A percentile compares a stretch with the other conserved stretches of the same genome.
phyloP scores from a whole-genome alignment of 2,797 vertebrate genomes.

The Percopsis omiscomaycus region DNA sequence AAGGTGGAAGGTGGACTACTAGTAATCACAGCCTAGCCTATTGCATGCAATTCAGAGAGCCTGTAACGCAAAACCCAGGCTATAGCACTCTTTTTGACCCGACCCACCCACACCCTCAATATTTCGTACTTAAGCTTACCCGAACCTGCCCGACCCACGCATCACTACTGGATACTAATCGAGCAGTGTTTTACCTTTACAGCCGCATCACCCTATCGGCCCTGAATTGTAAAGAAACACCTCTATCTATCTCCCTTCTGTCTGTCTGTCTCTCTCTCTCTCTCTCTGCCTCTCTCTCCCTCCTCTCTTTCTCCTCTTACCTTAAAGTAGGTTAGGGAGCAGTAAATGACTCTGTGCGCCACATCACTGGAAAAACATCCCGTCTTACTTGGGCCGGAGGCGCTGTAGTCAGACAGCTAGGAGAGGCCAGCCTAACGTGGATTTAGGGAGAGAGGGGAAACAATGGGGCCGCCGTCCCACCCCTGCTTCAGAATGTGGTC shows the following conservation, averaged over 20 bases:
- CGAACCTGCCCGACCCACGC: no score
- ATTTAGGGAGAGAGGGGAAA: slow-evolving; percentile 46
- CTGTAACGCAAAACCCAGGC: no score
- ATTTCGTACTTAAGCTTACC: no score
- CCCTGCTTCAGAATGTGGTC: slow-evolving; percentile 35
- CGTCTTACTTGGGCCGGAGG: slow-evolving; percentile 22
- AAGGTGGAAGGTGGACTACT: no score
- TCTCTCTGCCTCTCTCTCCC: neutral
- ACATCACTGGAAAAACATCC: slow-evolving; percentile 28
- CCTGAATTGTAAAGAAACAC: neutral
- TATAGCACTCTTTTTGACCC: no score
- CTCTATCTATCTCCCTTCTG: neutral
- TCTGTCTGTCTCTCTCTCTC: slow-evolving; percentile 6
- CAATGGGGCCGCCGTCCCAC: slow-evolving; percentile 32
- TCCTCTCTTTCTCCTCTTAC: slow-evolving; percentile 1
- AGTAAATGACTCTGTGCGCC: slow-evolving; percentile 43
- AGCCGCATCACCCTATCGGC: neutral
- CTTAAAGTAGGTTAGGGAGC: slow-evolving; percentile 42
- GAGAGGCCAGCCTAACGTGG: slow-evolving; percentile 31
- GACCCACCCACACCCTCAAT: no score
- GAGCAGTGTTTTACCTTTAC: no score
- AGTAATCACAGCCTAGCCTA: no score
- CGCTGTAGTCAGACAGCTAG: slow-evolving; percentile 29
- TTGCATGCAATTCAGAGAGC: no score
- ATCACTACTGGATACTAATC: no score